A percentile compares a stretch with the other conserved stretches of the same genome.
Evolutionary conservation across 2,113 vertebrate species (phyloP).

Genomic region (Oreochromis tanganicae): DNA sequence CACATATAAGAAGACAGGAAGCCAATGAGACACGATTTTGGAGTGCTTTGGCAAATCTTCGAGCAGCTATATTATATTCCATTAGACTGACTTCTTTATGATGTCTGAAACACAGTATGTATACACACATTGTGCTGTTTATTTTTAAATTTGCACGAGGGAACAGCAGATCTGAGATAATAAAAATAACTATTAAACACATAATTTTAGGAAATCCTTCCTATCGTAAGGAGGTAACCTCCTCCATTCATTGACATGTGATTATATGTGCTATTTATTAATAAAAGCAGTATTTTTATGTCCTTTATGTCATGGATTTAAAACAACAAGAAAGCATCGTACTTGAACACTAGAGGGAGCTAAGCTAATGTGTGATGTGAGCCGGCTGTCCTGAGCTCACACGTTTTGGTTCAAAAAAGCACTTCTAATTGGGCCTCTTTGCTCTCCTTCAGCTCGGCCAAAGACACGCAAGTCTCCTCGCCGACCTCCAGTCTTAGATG

Average conservation of each 20-base stretch:
- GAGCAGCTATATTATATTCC: neutral
- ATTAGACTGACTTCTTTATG: neutral
- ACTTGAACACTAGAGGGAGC: conserved; percentile 88
- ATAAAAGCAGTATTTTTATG: neutral
- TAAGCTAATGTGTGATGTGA: conserved; percentile 80
- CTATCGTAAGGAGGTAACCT: no score
- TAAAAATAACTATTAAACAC: neutral
- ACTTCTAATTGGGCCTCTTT: conserved; percentile 66
- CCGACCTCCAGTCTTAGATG: conserved; percentile 52
- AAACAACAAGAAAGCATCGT: neutral
- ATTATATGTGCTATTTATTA: neutral
- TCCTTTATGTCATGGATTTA: neutral
- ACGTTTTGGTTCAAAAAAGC: conserved; percentile 58
- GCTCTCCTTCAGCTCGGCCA: conserved; percentile 42
- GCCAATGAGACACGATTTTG: neutral
- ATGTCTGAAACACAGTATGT: neutral
- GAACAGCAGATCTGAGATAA: neutral
- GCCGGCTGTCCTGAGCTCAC: conserved; percentile 22
- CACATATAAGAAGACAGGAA: neutral
- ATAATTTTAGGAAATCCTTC: neutral
- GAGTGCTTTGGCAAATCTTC: neutral
- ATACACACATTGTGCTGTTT: neutral
- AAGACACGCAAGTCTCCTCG: conserved; percentile 24
- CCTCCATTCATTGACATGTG: neutral
- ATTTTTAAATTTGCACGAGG: neutral